Evolutionary conservation across 2,113 vertebrate genomes (phyloP).

Genomic region (Typhlomys cinereus): DNA sequence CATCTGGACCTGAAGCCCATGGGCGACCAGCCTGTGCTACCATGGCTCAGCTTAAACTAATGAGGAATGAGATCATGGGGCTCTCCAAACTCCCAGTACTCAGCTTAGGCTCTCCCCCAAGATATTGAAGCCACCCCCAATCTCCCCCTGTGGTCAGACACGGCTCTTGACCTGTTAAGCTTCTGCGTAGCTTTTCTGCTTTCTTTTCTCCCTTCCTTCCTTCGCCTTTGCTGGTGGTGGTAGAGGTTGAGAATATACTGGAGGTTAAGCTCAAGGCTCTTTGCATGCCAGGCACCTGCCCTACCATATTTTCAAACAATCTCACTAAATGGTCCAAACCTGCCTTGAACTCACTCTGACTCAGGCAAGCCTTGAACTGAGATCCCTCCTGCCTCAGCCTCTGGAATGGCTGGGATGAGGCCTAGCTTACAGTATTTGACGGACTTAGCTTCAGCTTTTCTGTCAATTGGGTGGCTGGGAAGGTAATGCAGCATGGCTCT

Average conservation of each 20-base stretch:
- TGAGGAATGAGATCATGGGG: background rate
- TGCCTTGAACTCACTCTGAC: background rate
- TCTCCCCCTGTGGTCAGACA: background rate
- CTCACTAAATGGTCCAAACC: background rate
- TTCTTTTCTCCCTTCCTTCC: too few relatives aligned
- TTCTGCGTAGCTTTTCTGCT: background rate
- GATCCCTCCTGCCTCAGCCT: background rate
- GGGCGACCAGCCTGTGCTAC: too few relatives aligned
- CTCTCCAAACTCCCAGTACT: background rate
- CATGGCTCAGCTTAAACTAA: background rate
- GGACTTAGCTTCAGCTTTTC: background rate
- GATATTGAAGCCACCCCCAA: background rate
- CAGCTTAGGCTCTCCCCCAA: too few relatives aligned
- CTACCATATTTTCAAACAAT: background rate
- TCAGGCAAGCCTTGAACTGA: too few relatives aligned
- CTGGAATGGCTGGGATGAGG: background rate
- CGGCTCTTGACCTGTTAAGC: accelerated
- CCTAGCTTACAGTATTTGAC: background rate
- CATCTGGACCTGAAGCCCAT: background rate
- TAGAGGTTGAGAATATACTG: background rate
- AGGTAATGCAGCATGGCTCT: background rate
- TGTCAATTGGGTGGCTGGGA: background rate
- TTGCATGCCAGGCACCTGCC: background rate
- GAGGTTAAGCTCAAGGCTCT: too few relatives aligned
- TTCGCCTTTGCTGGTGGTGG: background rate